A percentile compares a stretch with the other conserved stretches of the same genome.
phyloP scores from a whole-genome alignment of 2,888 invertebrate genomes.

The Anorthoa munda region DNA sequence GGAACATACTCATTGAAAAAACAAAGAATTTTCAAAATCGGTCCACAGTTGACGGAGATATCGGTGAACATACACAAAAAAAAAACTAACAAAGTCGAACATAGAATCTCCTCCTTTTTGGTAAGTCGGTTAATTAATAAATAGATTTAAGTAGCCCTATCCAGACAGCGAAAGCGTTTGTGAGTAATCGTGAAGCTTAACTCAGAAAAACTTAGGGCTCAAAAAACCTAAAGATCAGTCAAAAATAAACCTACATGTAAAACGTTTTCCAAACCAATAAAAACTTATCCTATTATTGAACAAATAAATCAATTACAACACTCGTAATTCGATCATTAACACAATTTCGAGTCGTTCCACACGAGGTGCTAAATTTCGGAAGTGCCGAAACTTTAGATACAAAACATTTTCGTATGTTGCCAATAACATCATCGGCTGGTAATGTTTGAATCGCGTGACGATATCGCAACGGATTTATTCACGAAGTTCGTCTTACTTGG shows the following conservation, averaged over 20 bases:
- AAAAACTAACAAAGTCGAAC: too few relatives aligned
- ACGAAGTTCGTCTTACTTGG: slow-evolving; percentile 47
- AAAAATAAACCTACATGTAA: too few relatives aligned
- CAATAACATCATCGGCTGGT: slow-evolving; percentile 53
- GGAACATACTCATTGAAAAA: too few relatives aligned
- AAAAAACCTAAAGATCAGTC: not conserved
- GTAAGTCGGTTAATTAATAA: too few relatives aligned
- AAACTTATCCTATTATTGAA: too few relatives aligned
- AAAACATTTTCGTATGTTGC: slow-evolving; percentile 55
- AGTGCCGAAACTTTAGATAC: slow-evolving; percentile 47
- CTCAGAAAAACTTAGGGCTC: not conserved
- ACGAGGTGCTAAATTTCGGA: slow-evolving; percentile 49
- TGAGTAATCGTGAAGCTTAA: not conserved
- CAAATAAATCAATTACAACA: slow-evolving; percentile 40
- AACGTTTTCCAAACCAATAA: slow-evolving; percentile 38
- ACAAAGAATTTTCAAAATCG: too few relatives aligned
- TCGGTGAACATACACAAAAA: too few relatives aligned
- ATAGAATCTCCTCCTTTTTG: too few relatives aligned
- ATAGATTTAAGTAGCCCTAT: too few relatives aligned
- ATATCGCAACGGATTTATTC: slow-evolving; percentile 43
- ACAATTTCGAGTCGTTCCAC: slow-evolving; percentile 41
- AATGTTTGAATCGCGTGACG: slow-evolving; percentile 67
- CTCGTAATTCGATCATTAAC: slow-evolving; percentile 37
- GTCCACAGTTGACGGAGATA: too few relatives aligned
- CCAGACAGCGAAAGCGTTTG: not conserved